Evolutionary conservation across 2,797 vertebrate species (phyloP).

Genomic region (Eurystomus glaucurus): DNA sequence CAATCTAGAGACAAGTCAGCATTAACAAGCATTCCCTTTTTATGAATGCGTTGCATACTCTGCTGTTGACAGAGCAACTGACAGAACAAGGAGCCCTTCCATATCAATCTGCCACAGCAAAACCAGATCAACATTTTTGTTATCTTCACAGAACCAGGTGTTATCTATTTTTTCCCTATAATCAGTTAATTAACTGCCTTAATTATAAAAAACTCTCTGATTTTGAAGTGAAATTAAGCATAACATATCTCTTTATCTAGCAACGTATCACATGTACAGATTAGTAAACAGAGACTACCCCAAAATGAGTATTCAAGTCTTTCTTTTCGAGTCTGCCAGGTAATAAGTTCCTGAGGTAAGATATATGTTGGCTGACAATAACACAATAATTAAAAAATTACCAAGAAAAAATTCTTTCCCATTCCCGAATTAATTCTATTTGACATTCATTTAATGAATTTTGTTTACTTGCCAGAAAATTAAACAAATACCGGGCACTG

Average conservation of each 20-base stretch:
- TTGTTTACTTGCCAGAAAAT: slow-evolving; percentile 35
- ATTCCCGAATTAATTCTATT: neutral
- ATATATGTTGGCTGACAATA: neutral
- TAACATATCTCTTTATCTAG: neutral
- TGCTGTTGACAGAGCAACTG: neutral
- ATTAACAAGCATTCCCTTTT: neutral
- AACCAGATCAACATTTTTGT: neutral
- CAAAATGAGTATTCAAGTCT: neutral
- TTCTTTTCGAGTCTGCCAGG: neutral
- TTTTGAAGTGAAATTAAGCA: neutral
- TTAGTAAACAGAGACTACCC: neutral
- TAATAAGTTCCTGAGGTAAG: neutral
- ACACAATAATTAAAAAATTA: neutral
- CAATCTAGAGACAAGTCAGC: neutral
- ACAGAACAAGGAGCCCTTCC: neutral
- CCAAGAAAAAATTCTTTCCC: neutral
- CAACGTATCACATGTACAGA: neutral
- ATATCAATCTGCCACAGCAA: neutral
- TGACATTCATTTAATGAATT: neutral
- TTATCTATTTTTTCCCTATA: neutral
- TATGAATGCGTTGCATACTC: neutral
- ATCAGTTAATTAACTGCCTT: neutral
- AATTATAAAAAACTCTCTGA: neutral
- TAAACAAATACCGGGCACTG: neutral
- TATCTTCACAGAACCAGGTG: neutral